Conservation (phyloP, 2,113 vertebrate species). For the Raphicerus campestris region DNA sequence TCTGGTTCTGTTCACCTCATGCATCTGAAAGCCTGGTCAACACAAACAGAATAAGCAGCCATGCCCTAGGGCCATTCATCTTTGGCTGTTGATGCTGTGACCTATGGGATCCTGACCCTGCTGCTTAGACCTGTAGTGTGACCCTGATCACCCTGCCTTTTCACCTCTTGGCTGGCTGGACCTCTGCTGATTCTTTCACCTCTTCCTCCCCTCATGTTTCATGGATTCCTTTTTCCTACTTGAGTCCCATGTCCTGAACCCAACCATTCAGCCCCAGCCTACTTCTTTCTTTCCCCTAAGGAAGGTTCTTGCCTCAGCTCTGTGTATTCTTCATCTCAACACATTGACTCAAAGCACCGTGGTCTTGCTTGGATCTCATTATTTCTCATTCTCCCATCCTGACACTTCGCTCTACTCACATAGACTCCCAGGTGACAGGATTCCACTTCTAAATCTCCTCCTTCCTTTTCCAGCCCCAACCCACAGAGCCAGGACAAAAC, state of each 20-base stretch:
- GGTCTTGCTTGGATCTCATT: not conserved
- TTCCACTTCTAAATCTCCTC: not conserved
- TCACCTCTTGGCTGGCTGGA: not conserved
- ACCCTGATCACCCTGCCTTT: not conserved
- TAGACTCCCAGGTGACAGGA: not conserved
- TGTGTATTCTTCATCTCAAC: not conserved
- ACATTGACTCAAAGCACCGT: accelerated
- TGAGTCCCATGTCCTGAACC: not conserved
- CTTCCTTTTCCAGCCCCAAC: not conserved
- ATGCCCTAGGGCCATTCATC: too few relatives aligned
- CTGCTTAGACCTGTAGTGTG: not conserved
- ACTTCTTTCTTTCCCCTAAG: not conserved
- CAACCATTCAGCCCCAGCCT: not conserved
- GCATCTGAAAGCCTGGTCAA: not conserved
- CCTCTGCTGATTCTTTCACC: not conserved
- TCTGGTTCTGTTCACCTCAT: not conserved
- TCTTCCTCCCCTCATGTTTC: not conserved
- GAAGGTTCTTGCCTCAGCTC: not conserved
- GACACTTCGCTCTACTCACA: not conserved
- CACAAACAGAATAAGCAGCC: not conserved
- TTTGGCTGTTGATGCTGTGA: not conserved
- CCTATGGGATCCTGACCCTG: not conserved
- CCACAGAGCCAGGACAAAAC: not conserved
- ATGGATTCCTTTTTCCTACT: not conserved
- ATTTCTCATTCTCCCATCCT: not conserved